A percentile compares a stretch with the other conserved stretches of the same genome.
Conservation (phyloP, 2,888 invertebrate genomes). For the Trichacis sp. region DNA sequence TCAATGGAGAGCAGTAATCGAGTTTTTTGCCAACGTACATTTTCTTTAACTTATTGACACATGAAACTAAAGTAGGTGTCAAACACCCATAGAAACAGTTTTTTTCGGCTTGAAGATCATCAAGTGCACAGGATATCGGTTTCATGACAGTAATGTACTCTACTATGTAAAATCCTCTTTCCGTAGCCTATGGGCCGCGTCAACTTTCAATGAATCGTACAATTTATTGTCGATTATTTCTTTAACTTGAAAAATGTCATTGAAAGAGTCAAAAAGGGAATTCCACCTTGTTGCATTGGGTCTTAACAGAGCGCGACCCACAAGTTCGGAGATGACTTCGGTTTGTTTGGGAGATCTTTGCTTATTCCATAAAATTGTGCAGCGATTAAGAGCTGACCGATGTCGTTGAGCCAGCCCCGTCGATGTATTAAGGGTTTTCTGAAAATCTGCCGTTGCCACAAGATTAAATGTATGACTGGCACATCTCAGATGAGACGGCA, state of each 20-base stretch:
- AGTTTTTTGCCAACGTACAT: neutral
- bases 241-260: neutral
- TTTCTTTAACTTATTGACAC: neutral
- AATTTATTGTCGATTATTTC: constrained; percentile 2
- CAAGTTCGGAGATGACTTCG: constrained; percentile 1
- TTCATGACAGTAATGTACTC: constrained; percentile 8
- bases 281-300: constrained; percentile 16
- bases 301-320: constrained; percentile 3
- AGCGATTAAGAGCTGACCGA: neutral
- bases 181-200: too few relatives aligned
- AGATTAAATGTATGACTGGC: constrained; percentile 11
- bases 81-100: constrained; percentile 11
- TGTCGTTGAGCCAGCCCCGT: neutral
- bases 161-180: neutral
- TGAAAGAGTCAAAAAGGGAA: constrained; percentile 6
- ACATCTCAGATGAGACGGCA: constrained; percentile 12
- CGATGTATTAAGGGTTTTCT: neutral
- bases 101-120: constrained; percentile 9
- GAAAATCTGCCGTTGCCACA: neutral
- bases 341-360: constrained; percentile 12
- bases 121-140: constrained; percentile 1
- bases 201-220: neutral
- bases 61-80: neutral
- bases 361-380: constrained; percentile 10
- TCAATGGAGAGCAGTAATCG: neutral